Conservation (phyloP, 2,888 invertebrate genomes). For the Eupithecia subumbrata region DNA sequence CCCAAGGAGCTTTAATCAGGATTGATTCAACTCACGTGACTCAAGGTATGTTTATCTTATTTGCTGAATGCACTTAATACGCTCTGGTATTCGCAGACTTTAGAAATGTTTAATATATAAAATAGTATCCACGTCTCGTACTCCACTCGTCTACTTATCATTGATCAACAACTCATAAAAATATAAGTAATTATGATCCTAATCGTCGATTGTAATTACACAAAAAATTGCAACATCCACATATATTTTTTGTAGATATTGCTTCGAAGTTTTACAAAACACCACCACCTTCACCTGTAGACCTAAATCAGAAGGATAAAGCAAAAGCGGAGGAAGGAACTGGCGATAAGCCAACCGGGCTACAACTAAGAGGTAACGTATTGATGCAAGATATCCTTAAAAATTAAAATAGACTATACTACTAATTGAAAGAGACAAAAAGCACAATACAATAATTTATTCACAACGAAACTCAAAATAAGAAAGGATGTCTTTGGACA, state of each 20-base stretch:
- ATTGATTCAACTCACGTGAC: conserved; percentile 80
- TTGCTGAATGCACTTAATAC: background rate
- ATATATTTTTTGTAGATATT: conserved; percentile 74
- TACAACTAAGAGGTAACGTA: conserved; percentile 72
- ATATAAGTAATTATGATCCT: background rate
- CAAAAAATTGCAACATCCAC: conserved; percentile 28
- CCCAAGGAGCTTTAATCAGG: conserved; percentile 78
- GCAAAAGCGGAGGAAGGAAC: conserved; percentile 70
- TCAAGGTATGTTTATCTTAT: conserved; percentile 60
- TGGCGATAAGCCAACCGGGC: conserved; percentile 73
- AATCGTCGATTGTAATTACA: conserved; percentile 11
- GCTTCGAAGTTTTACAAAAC: conserved; percentile 87
- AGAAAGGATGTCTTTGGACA: background rate
- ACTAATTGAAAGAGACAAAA: background rate
- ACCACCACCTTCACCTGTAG: conserved; percentile 88
- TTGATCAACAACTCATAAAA: background rate
- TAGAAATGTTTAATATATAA: too few species aligned
- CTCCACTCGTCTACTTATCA: too few species aligned
- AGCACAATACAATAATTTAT: background rate
- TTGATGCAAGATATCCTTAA: conserved; percentile 1
- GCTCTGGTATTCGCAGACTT: background rate
- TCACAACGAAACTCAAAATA: background rate
- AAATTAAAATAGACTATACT: background rate
- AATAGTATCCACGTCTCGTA: too few species aligned
- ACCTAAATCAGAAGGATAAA: conserved; percentile 83